phyloP scores from a whole-genome alignment of 2,113 vertebrate genomes.

The Alethe diademata region DNA sequence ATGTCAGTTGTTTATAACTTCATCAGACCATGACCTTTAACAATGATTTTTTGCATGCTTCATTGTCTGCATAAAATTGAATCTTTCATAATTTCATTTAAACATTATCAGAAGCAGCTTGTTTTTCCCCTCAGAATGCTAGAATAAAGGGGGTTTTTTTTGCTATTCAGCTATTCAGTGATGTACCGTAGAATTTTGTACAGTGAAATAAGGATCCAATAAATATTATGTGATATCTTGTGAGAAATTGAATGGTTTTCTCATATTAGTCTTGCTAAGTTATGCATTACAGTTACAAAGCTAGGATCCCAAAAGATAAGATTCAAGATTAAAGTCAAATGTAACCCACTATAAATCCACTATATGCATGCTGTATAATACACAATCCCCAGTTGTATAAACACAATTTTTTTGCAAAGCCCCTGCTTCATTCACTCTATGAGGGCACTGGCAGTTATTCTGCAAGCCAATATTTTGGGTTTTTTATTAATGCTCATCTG shows the following conservation, averaged over 20 bases:
- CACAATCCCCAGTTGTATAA: rapidly evolving
- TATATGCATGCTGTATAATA: neutral
- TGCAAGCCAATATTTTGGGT: rapidly evolving
- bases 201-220: neutral
- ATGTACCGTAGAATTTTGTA: neutral
- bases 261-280: neutral
- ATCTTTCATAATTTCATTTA: neutral
- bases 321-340: neutral
- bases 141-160: neutral
- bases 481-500: neutral
- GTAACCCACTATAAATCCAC: neutral
- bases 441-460: neutral
- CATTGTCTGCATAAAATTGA: neutral
- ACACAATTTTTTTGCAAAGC: neutral
- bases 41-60: neutral
- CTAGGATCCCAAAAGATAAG: neutral
- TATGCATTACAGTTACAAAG: neutral
- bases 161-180: neutral
- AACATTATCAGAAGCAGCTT: neutral
- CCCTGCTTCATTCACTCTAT: neutral
- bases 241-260: neutral
- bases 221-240: neutral
- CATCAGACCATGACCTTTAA: neutral
- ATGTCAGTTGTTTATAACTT: neutral
- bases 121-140: neutral